Conservation (phyloP, 2,113 vertebrate genomes). For the Aldabrachelys gigantea region DNA sequence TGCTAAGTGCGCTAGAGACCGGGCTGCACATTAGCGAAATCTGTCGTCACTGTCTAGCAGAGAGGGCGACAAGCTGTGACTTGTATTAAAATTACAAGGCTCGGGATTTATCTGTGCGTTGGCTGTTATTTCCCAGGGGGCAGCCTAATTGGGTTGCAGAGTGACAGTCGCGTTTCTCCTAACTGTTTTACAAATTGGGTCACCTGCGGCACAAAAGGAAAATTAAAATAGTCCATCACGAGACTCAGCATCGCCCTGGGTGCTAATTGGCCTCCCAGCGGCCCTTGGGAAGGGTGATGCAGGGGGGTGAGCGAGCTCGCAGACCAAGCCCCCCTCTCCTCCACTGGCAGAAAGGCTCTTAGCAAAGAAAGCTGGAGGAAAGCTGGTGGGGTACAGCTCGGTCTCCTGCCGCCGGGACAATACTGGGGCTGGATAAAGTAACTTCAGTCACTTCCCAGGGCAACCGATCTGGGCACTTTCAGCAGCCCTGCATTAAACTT, state of each 20-base stretch:
- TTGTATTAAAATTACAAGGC: not conserved
- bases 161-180: not conserved
- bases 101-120: fast-evolving
- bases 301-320: fast-evolving
- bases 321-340: not conserved
- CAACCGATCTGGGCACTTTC: conserved; percentile 51
- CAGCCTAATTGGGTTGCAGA: not conserved
- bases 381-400: not conserved
- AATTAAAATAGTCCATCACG: not conserved
- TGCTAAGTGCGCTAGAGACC: not conserved
- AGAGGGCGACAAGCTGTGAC: not conserved
- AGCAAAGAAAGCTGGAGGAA: not conserved
- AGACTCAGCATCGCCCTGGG: fast-evolving
- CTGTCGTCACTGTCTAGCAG: fast-evolving
- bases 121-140: not conserved
- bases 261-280: not conserved
- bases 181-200: not conserved
- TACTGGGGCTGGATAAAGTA: not conserved
- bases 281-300: not conserved
- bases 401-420: not conserved
- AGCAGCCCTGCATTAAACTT: conserved; percentile 57
- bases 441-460: conserved; percentile 3
- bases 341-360: fast-evolving
- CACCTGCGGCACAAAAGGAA: not conserved
- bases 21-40: fast-evolving